Percentiles rank a stretch among this genome's conserved stretches.
Conservation (phyloP, 2,888 invertebrate species). For the Aporophyla nigra region DNA sequence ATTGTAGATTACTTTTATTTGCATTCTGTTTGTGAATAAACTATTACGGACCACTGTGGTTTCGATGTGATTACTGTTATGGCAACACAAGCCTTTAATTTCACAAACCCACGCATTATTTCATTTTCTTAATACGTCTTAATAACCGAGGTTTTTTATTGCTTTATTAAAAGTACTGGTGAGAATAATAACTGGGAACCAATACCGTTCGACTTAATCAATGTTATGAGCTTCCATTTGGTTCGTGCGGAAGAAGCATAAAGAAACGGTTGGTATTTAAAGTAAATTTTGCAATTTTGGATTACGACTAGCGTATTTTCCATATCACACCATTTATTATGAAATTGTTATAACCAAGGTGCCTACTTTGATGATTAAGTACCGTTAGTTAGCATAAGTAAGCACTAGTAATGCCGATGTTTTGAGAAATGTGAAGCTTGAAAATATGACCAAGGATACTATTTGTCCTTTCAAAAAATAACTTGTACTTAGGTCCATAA, state of each 20-base stretch:
- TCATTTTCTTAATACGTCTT: constrained; percentile 41
- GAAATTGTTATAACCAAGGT: neutral
- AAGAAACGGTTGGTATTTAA: neutral
- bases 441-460: neutral
- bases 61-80: constrained; percentile 33
- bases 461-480: neutral
- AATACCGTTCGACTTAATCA: neutral
- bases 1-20: constrained; percentile 23
- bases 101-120: constrained; percentile 44
- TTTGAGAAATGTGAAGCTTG: neutral
- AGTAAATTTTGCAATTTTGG: neutral
- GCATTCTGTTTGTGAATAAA: constrained; percentile 12
- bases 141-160: constrained; percentile 28
- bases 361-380: neutral
- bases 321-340: neutral
- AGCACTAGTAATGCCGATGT: neutral
- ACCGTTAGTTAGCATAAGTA: neutral
- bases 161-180: constrained; percentile 17
- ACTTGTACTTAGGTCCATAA: neutral
- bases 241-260: neutral
- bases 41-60: constrained; percentile 31
- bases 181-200: constrained; percentile 3
- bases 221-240: neutral
- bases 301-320: neutral
- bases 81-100: constrained; percentile 33